Base-by-base conservation (phyloP, 2,888 invertebrate species). In the Lycophotia porphyrea region DNA sequence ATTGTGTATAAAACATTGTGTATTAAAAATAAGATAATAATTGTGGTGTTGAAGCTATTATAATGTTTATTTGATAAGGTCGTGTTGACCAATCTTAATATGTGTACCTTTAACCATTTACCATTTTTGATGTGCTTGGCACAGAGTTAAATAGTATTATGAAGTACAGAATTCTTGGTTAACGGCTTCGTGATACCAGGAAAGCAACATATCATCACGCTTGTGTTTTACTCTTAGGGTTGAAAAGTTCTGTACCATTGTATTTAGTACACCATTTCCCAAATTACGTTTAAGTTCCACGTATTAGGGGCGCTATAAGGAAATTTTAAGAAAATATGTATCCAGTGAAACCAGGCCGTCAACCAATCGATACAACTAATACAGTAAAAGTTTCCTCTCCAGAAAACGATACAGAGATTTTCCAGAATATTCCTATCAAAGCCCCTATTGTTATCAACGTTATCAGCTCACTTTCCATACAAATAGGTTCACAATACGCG, bases 391-490 rank as follows among this genome's bases (percentile, higher is more conserved):
- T 24, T 64, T 34, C 27, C 55, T 49, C 58, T 39, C 52, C 66
- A n/a, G 21, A 77, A 84, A 86, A 67, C 64, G 73, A 63, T 66
- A 73, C 69, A 76, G 64, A 81, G 69, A 81, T 75, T 71, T n/a
- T 44, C 76, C 67, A 66, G 61, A 78, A 72, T 74, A 74, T 65
- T 70, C 84, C 55, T 66, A 80, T 84, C 66, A 65, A 69, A 66
- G 60, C 70, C 13, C 36, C 44, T 27, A 80, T 80, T 79, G 80
- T 80, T 84, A 80, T 80, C 84, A 80, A 47, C 65, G 52, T 84
- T 80, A 84, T 84, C 84, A 84, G n/a, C n/a, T 11, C 58, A 44
- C 34, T 81, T 81, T 42, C 39, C 81, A 81, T 80, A 55, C 65
- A 84, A 67, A 81, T 85, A 31, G 81, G 34, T 68, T 71, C 61